Evolutionary conservation across 1,140 invertebrate genomes (phyloP).

Genomic region (Microplitis mediator): DNA sequence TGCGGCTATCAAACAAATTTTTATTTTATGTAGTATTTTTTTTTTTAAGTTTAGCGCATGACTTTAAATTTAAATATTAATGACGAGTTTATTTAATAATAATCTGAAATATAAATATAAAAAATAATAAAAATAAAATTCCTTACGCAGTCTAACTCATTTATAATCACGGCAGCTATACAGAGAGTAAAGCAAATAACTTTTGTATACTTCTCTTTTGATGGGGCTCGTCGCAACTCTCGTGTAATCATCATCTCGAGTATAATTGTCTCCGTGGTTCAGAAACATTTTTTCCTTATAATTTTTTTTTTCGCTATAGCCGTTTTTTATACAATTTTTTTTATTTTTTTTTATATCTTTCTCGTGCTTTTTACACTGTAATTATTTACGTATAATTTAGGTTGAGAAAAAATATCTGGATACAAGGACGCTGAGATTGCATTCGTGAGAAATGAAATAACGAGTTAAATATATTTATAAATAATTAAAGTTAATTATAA

Average conservation of each 20-base stretch:
- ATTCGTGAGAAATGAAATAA: conserved; percentile 9
- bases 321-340: background rate
- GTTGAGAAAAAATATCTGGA: conserved; percentile 18
- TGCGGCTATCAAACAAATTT: no score
- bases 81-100: no score
- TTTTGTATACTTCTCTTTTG: conserved; percentile 32
- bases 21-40: no score
- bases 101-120: no score
- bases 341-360: conserved; percentile 8
- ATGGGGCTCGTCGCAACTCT: conserved; percentile 7
- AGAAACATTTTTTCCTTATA: conserved; percentile 1
- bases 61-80: no score
- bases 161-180: conserved; percentile 40
- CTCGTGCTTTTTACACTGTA: conserved; percentile 31
- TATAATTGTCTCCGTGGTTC: conserved; percentile 46
- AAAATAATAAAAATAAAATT: no score
- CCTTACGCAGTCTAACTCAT: conserved; percentile 37
- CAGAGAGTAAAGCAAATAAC: background rate
- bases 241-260: background rate
- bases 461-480: background rate
- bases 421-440: background rate
- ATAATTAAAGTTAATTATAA: no score
- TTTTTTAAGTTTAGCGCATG: no score
- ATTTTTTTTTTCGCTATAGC: background rate
- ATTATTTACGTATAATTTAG: conserved; percentile 47